Conservation (phyloP, 2,888 invertebrate species). For the Macrosiphum euphorbiae region DNA sequence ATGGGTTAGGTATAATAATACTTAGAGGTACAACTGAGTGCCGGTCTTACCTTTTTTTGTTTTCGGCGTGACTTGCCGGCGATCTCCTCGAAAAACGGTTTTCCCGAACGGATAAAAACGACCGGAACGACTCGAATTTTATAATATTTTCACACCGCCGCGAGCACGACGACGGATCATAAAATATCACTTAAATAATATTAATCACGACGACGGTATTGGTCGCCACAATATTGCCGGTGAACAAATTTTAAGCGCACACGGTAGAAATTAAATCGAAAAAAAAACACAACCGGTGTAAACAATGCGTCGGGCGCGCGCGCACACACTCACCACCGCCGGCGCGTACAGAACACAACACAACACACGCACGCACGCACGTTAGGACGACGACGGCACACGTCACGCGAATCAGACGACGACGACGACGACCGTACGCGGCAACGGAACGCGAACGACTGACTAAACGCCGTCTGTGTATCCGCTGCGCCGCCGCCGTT, state of each 20-base stretch:
- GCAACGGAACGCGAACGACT: slow-evolving; percentile 42
- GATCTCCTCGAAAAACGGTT: not conserved
- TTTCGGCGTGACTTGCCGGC: not conserved
- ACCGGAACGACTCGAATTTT: not conserved
- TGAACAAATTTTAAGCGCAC: not conserved
- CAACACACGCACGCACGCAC: slow-evolving; percentile 32
- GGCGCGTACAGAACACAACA: not conserved
- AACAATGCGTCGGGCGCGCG: slow-evolving; percentile 33
- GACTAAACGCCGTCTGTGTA: slow-evolving; percentile 3
- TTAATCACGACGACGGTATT: not conserved
- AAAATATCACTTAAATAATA: not conserved
- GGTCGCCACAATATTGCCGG: not conserved
- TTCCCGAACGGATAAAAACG: not conserved
- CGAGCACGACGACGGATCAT: not conserved
- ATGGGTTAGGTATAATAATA: not conserved
- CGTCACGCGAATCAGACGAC: not conserved
- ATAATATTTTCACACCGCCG: not conserved
- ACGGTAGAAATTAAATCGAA: not conserved
- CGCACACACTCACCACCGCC: not conserved
- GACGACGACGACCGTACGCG: slow-evolving; percentile 5
- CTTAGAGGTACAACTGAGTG: not conserved
- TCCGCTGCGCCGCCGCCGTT: not conserved
- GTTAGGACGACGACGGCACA: not conserved
- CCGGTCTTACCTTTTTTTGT: not conserved
- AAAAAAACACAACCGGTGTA: slow-evolving; percentile 30